Percentiles rank a stretch among this genome's conserved stretches.
phyloP scores from a whole-genome alignment of 2,888 invertebrate species.

The Chrysolina haemoptera region DNA sequence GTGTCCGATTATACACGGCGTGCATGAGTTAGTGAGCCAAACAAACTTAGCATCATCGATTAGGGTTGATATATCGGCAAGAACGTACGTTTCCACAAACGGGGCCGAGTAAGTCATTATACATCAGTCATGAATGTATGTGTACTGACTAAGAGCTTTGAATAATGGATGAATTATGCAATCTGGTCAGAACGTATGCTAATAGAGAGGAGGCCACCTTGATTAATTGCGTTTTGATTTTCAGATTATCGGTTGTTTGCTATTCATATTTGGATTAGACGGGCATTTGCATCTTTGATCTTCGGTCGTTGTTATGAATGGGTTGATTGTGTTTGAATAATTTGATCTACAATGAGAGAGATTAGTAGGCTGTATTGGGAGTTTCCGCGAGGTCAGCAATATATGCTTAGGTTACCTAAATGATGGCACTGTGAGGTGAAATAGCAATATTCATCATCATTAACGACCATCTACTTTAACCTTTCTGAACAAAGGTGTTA shows the following conservation, averaged over 20 bases:
- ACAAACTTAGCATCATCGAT: conserved; percentile 35
- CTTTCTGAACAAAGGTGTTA: too few species aligned
- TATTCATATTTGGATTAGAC: conserved; percentile 60
- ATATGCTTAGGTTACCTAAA: too few species aligned
- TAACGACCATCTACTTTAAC: too few species aligned
- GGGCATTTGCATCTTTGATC: conserved; percentile 45
- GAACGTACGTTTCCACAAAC: conserved; percentile 35
- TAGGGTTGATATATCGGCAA: conserved; percentile 52
- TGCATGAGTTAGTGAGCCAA: conserved; percentile 41
- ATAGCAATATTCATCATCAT: too few species aligned
- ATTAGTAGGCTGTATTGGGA: background rate
- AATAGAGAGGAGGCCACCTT: conserved; percentile 61
- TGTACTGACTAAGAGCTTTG: conserved; percentile 53
- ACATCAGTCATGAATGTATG: conserved; percentile 61
- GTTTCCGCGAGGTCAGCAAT: background rate
- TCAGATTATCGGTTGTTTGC: conserved; percentile 66
- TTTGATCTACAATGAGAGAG: conserved; percentile 16
- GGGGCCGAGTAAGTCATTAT: conserved; percentile 58
- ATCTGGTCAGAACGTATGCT: conserved; percentile 64
- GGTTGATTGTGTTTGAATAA: conserved; percentile 30
- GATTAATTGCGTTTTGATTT: conserved; percentile 69
- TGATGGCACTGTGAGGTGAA: too few species aligned
- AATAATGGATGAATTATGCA: conserved; percentile 66
- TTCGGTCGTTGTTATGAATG: conserved; percentile 29
- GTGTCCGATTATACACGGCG: background rate